Evolutionary conservation across 2,113 vertebrate genomes (phyloP).

Genomic region (Arvicanthis niloticus): DNA sequence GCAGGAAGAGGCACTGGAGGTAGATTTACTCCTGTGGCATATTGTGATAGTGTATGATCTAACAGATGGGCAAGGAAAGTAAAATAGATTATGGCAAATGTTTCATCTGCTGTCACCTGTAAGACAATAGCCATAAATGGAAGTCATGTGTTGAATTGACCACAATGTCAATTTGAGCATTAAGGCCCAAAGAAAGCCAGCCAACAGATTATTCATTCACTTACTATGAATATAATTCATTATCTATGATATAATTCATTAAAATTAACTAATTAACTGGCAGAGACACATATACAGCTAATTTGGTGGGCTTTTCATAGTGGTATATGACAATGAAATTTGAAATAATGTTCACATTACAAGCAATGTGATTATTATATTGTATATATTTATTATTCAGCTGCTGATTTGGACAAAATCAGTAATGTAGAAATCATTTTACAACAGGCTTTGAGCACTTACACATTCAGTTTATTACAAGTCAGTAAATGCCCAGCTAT

Average conservation of each 20-base stretch:
- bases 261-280: slow-evolving; percentile 70
- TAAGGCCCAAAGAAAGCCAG: slow-evolving; percentile 64
- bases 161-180: slow-evolving; percentile 73
- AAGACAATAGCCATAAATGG: slow-evolving; percentile 68
- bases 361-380: slow-evolving; percentile 31
- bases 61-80: slow-evolving; percentile 68
- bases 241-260: slow-evolving; percentile 67
- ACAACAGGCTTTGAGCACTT: background rate
- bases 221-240: slow-evolving; percentile 58
- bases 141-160: slow-evolving; percentile 67
- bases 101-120: slow-evolving; percentile 74
- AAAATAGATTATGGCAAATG: slow-evolving; percentile 68
- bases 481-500: background rate
- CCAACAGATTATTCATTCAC: slow-evolving; percentile 56
- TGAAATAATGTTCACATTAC: slow-evolving; percentile 55
- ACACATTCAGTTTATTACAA: slow-evolving; percentile 45
- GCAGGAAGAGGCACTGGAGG: background rate
- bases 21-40: slow-evolving; percentile 61
- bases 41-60: slow-evolving; percentile 56
- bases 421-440: background rate
- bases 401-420: slow-evolving; percentile 13
- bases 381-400: background rate
- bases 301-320: slow-evolving; percentile 56
- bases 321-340: slow-evolving; percentile 57
- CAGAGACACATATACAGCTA: slow-evolving; percentile 64